Evolutionary conservation across 2,113 vertebrate species (phyloP), one percentile per base, ranked within the genome.

Genomic region (Otus sunia): DNA sequence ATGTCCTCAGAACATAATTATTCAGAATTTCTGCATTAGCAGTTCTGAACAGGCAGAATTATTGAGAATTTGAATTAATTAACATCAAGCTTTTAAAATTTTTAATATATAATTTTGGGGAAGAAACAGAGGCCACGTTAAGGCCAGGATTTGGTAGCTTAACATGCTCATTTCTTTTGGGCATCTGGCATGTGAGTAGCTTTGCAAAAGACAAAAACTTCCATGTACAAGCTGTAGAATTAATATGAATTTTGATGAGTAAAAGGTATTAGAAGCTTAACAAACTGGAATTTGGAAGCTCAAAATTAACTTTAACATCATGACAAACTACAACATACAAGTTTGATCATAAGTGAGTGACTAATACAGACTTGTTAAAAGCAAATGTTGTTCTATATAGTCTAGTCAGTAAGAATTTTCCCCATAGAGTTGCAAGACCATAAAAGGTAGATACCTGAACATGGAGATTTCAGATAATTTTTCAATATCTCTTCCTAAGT

Each of bases 1-100:
- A 81, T 91, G 37, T 84, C 79, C 83, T 95, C 63, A 79, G 91
- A 92, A 91, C 73, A 95, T 86, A 97, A 95, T 96, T 91, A 67
- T 90, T 91, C 63, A 82, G 30, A 84, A 56, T 60, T 76, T 94
- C 90, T 92, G 8, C 50, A 77, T 84, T 87, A 95, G 14, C 4
- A 5, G 26, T 81, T 82, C 36, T n/a, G 59, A 95, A 91, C 23
- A 74, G 49, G 30, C 37, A 96, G 34, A 80, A 76, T 91, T 94
- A 83, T 79, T 67, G 89, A 74, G 39, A 92, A 64, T 76, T 73
- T 91, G 6, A 66, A 87, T 89, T 94, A 88, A 92, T 94, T 93
- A 95, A 45, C 30, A 88, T 90, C 37, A 91, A 52, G 7, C 11
- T 93, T 85, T 80, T 77, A 81, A 92, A 8, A n/a, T 50, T 90